A percentile compares a stretch with the other conserved stretches of the same genome.
phyloP scores from a whole-genome alignment of 2,888 invertebrate genomes.

The Eueremaeus valkanovi region DNA sequence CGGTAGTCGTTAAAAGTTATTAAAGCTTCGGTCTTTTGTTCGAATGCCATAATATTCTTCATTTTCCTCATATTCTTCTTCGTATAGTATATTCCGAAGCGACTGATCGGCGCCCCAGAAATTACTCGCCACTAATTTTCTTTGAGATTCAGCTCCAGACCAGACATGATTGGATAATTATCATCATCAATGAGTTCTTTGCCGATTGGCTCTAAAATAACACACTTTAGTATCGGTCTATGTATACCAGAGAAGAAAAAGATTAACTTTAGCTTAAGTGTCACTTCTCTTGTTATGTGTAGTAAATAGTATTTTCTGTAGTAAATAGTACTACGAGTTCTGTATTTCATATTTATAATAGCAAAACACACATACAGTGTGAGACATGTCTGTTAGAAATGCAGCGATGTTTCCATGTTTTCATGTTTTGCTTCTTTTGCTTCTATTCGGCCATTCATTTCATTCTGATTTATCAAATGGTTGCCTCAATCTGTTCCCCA shows the following conservation, averaged over 20 bases:
- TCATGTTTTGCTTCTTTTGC: conserved; percentile 1
- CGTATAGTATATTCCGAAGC: neutral
- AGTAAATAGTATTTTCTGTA: conserved; percentile 6
- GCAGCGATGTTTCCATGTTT: neutral
- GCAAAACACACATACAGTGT: neutral
- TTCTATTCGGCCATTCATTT: conserved; percentile 19
- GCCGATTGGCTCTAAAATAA: conserved; percentile 28
- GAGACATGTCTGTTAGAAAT: neutral
- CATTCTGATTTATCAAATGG: conserved; percentile 28
- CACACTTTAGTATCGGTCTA: conserved; percentile 20
- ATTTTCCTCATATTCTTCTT: conserved; percentile 21
- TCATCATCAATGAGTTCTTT: conserved; percentile 30
- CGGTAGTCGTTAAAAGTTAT: conserved; percentile 32
- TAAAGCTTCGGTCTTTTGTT: conserved; percentile 22
- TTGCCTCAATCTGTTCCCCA: conserved; percentile 6
- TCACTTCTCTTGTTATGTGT: neutral
- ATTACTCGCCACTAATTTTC: conserved; percentile 27
- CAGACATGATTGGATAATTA: conserved; percentile 33
- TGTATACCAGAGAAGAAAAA: neutral
- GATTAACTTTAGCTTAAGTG: neutral
- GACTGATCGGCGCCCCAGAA: conserved; percentile 18
- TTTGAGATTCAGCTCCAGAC: neutral
- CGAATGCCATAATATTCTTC: conserved; percentile 14
- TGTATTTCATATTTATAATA: neutral
- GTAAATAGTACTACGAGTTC: conserved; percentile 10